Evolutionary conservation across 1,140 invertebrate genomes (phyloP), one percentile per base, ranked within the genome.

Genomic region (Sweltsa coloradensis): DNA sequence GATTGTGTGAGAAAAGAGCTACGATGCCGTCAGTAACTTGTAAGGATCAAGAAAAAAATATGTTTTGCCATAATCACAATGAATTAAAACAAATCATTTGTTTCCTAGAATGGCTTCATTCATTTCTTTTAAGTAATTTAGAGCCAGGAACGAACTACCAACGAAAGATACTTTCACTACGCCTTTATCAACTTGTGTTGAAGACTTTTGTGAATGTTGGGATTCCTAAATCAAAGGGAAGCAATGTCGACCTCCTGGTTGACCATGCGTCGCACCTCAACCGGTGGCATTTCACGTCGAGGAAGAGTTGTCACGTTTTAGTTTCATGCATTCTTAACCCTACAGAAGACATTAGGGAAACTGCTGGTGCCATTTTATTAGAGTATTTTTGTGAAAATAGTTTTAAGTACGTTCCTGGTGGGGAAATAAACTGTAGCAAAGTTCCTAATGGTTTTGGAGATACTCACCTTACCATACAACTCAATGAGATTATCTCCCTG

Each of bases 121-220:
- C 54, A 25, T 63, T 72, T 34, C 54, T 73, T 9, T 52, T 70
- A 31, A 53, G 63, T 26, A 71, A 67, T 52, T 60, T 76, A 4
- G 59, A 65, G 51, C 62, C 68, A 34, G 70, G 68, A 22, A 66
- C 66, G n/a, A 68, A 68, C 53, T 78, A 74, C 55, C 74, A 78
- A 55, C 52, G 73, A 23, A 69, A 65, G 52, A 64, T 67, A 34
- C 52, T 69, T n/a, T 67, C 63, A 41, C 51, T 72, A 13, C 61
- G 60, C 16, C 51, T 72, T 24, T 70, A 61, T 44, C 59, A 50
- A 40, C 56, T 60, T 25, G 47, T 64, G 49, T 54, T 29, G 55
- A 51, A 41, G 23, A 51, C 11, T 51, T 47, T 16, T 40, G 52
- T n/a, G 22, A 13, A 21, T 41, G 9, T 48, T 11, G 7, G 22